A percentile compares a stretch with the other conserved stretches of the same genome.
Conservation (phyloP, 1,140 invertebrate genomes). For the Drepana arcuata region DNA sequence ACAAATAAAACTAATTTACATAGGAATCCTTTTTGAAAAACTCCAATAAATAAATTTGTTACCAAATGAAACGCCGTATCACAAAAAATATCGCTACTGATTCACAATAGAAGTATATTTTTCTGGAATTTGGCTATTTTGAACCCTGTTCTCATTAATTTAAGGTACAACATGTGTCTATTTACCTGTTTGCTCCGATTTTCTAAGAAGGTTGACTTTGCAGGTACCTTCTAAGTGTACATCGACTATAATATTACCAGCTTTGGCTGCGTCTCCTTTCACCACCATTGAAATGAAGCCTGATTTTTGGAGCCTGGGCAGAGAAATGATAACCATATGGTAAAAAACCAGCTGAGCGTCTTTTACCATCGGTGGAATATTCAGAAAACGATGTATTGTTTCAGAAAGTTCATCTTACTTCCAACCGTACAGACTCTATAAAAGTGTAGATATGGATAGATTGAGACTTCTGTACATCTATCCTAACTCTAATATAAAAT, state of each 20-base stretch:
- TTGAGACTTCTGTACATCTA: no score
- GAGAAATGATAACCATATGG: no score
- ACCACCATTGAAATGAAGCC: no score
- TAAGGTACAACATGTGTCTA: conserved; percentile 2
- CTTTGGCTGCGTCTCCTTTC: neutral
- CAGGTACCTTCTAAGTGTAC: neutral
- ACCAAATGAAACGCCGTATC: conserved; percentile 22
- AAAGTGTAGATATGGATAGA: no score
- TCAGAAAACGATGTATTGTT: no score
- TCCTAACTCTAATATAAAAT: no score
- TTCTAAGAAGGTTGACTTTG: conserved; percentile 9
- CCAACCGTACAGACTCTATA: no score
- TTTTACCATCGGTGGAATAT: no score
- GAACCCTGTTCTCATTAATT: conserved; percentile 5
- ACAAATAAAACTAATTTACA: conserved; percentile 36
- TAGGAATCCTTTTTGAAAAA: conserved; percentile 37
- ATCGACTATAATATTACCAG: neutral
- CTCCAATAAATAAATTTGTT: conserved; percentile 29
- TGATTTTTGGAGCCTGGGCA: no score
- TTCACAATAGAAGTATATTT: conserved; percentile 13
- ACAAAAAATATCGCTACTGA: conserved; percentile 21
- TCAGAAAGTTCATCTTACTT: no score
- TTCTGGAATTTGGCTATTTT: conserved; percentile 8
- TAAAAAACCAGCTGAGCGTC: no score
- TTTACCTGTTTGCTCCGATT: conserved; percentile 1